phyloP scores from a whole-genome alignment of 1,140 invertebrate genomes.

The Cotesia chilonis region DNA sequence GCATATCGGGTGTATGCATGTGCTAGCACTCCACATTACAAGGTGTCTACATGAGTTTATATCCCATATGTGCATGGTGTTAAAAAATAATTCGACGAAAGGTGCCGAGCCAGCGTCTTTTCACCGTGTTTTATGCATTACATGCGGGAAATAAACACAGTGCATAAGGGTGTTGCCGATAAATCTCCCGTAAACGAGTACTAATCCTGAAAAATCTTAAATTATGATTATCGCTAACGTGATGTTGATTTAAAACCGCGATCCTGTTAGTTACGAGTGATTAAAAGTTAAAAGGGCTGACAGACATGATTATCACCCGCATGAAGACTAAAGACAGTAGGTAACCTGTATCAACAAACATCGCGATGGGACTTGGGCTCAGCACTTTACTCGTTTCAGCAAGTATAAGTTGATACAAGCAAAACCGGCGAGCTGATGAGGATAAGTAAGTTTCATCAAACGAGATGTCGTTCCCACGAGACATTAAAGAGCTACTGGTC shows the following conservation, averaged over 20 bases:
- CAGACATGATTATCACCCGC: conserved; percentile 13
- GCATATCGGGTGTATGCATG: neutral
- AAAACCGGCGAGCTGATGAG: conserved; percentile 19
- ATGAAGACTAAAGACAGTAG: neutral
- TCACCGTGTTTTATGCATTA: neutral
- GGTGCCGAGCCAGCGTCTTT: neutral
- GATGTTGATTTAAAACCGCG: conserved; percentile 1
- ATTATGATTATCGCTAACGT: neutral
- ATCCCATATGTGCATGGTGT: conserved; percentile 14
- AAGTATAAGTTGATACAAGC: conserved; percentile 7
- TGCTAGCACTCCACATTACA: conserved; percentile 11
- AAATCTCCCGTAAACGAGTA: conserved; percentile 20
- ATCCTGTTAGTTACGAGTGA: neutral
- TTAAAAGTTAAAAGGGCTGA: conserved; percentile 6
- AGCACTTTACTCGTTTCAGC: conserved; percentile 31
- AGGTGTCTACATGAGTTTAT: conserved; percentile 16
- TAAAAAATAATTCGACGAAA: conserved; percentile 41
- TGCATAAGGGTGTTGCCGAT: conserved; percentile 25
- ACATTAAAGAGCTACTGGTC: conserved; percentile 14
- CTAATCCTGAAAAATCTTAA: neutral
- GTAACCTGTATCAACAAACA: neutral
- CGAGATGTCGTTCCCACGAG: conserved; percentile 25
- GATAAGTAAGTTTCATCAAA: conserved; percentile 13
- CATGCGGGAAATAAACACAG: conserved; percentile 10
- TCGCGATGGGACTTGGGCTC: conserved; percentile 37